phyloP scores from a whole-genome alignment of 2,888 invertebrate genomes.

The Chalcosyrphus nemorum region DNA sequence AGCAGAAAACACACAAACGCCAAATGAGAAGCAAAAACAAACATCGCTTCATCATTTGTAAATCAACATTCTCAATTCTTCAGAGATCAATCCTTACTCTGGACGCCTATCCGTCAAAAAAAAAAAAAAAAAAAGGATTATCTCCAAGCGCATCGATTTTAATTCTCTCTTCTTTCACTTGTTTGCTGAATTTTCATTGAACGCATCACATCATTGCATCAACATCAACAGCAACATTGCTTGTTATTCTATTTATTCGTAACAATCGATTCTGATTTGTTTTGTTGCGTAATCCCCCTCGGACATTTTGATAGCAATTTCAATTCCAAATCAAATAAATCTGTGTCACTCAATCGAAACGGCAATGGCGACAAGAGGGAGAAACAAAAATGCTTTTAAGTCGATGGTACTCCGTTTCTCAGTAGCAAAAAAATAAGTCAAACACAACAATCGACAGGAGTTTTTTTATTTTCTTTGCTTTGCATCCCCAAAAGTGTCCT shows the following conservation, averaged over 20 bases:
- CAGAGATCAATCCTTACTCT: too few species aligned
- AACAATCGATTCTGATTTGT: conserved; percentile 3
- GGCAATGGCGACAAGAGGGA: not conserved
- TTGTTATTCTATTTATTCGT: not conserved
- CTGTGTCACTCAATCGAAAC: not conserved
- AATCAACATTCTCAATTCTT: too few species aligned
- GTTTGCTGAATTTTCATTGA: not conserved
- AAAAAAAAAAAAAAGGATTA: too few species aligned
- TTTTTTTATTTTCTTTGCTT: not conserved
- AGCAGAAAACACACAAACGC: too few species aligned
- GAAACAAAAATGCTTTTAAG: conserved; percentile 7
- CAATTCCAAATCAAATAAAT: conserved; percentile 19
- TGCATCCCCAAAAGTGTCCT: not conserved
- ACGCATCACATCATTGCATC: not conserved
- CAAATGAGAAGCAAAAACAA: too few species aligned
- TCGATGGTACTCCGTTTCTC: conserved; percentile 29
- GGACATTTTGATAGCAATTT: conserved; percentile 21
- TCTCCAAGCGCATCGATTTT: not conserved
- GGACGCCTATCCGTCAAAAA: not conserved
- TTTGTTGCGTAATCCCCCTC: not conserved
- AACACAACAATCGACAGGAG: not conserved
- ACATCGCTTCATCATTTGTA: too few species aligned
- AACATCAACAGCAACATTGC: not conserved
- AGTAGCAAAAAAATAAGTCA: not conserved
- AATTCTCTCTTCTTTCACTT: not conserved